Conservation (phyloP, 2,797 vertebrate genomes). For the Sebastes kiyomatsui region DNA sequence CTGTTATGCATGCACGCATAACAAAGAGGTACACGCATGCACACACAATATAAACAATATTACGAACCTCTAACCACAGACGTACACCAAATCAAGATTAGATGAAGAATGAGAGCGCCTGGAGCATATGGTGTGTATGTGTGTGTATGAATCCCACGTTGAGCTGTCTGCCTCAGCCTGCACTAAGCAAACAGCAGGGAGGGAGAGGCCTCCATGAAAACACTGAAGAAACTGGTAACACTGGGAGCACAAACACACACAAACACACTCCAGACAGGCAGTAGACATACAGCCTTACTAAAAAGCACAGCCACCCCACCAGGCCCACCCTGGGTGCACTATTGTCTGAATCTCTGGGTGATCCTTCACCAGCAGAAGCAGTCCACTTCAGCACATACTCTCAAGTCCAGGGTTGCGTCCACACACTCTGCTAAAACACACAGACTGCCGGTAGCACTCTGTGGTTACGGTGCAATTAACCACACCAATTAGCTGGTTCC, state of each 20-base stretch:
- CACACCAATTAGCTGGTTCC: constrained; percentile 76
- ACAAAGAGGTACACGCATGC: not conserved
- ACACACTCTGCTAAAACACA: constrained; percentile 3
- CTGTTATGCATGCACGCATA: not conserved
- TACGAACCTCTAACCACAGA: constrained; percentile 9
- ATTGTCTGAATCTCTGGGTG: constrained; percentile 66
- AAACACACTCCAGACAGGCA: constrained; percentile 60
- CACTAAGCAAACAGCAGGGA: constrained; percentile 71
- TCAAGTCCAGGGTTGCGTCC: constrained; percentile 18
- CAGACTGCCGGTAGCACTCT: constrained; percentile 38
- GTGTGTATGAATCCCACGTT: constrained; percentile 51
- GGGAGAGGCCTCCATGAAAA: constrained; percentile 62
- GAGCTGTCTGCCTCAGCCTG: constrained; percentile 63
- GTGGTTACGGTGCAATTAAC: constrained; percentile 77
- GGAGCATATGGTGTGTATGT: constrained; percentile 26
- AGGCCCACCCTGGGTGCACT: constrained; percentile 50
- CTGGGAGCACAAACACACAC: constrained; percentile 23
- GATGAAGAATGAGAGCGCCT: constrained; percentile 38
- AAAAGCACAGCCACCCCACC: constrained; percentile 55
- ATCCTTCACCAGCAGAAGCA: constrained; percentile 55
- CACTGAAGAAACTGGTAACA: constrained; percentile 59
- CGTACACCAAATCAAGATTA: constrained; percentile 35
- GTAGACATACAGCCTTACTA: constrained; percentile 49
- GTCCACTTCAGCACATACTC: constrained; percentile 58
- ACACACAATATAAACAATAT: constrained; percentile 3